These are phyloP conservation scores for Luehdorfia chinensis DNA, from an alignment of 1,140 invertebrate species.

Conservation along the genomic window DNA sequence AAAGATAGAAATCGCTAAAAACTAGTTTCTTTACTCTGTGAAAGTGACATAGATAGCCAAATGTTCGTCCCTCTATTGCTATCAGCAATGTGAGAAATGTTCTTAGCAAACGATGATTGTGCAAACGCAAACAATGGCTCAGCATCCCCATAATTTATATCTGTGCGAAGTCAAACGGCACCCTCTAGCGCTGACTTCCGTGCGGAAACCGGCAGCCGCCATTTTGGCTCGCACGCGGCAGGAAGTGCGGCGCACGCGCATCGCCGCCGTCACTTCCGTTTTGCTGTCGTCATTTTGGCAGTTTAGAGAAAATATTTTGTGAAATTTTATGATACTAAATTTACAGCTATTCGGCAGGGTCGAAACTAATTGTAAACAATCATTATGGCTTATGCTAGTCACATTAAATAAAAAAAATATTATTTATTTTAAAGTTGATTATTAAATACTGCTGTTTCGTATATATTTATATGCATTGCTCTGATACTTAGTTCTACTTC, in stretches of 20 bases:
- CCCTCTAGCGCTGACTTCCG: constrained; percentile 37
- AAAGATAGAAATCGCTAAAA: too few relatives aligned
- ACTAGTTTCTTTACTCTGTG: too few relatives aligned
- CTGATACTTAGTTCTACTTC: too few relatives aligned
- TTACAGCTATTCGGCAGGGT: not conserved
- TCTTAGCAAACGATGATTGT: constrained; percentile 34
- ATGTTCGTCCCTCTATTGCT: not conserved
- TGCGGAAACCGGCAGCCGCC: constrained; percentile 49
- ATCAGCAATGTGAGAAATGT: constrained; percentile 1
- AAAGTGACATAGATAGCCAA: too few relatives aligned
- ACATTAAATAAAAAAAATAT: too few relatives aligned
- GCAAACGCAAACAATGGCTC: constrained; percentile 41
- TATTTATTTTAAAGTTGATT: too few relatives aligned
- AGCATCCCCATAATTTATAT: constrained; percentile 58
- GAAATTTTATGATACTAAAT: constrained; percentile 27
- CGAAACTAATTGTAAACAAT: too few relatives aligned
- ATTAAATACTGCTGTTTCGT: too few relatives aligned
- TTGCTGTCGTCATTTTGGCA: constrained; percentile 38
- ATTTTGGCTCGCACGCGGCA: constrained; percentile 61
- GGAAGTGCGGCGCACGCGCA: constrained; percentile 57
- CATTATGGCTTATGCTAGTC: too few relatives aligned
- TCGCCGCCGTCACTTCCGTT: constrained; percentile 54
- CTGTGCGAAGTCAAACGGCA: constrained; percentile 26
- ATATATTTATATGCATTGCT: too few relatives aligned
- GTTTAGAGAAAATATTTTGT: constrained; percentile 60